Evolutionary conservation across 2,797 vertebrate species (phyloP).

Genomic region (Acomys russatus): DNA sequence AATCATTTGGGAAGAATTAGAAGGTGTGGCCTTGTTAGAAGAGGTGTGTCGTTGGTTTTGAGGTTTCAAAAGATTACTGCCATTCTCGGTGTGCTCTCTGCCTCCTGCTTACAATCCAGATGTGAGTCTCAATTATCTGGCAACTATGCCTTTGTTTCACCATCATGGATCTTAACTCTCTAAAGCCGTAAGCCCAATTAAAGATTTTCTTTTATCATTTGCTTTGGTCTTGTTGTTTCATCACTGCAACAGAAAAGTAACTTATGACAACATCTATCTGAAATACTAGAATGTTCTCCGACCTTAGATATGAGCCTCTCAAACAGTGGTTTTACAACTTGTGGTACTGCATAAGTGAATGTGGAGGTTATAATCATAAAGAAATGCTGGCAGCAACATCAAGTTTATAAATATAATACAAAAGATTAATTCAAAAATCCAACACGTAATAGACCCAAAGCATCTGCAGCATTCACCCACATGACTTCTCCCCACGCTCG

Average conservation of each 20-base stretch:
- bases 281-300: neutral
- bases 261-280: neutral
- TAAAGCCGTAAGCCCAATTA: neutral
- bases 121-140: neutral
- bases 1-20: neutral
- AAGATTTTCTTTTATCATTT: neutral
- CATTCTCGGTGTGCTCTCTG: neutral
- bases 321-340: neutral
- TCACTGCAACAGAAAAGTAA: neutral
- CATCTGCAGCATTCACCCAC: neutral
- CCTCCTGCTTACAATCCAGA: neutral
- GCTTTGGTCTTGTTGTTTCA: neutral
- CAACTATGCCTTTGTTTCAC: neutral
- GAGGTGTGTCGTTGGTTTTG: neutral
- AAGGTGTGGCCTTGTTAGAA: neutral
- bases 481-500: too few relatives aligned
- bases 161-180: neutral
- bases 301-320: neutral
- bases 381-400: neutral
- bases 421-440: neutral
- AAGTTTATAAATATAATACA: neutral
- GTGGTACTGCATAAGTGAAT: neutral
- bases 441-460: neutral
- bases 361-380: neutral
- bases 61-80: neutral